These are phyloP conservation scores for Odontamblyopus rebecca DNA, from an alignment of 2,797 vertebrate genomes.

Conservation along the genomic window DNA sequence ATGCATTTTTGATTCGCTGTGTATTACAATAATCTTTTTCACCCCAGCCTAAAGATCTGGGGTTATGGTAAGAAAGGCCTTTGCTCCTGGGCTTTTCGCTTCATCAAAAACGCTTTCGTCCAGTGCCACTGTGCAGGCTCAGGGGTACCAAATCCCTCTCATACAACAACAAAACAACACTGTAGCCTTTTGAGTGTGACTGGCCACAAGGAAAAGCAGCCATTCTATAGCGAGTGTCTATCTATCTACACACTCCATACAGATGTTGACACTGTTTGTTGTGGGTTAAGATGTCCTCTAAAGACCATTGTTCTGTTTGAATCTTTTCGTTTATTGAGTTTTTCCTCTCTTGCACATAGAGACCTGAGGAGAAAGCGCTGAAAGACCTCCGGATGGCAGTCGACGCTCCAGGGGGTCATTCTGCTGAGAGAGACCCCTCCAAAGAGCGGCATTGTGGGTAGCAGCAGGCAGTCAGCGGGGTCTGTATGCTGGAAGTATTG, in stretches of 20 bases:
- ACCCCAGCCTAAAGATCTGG: constrained; percentile 69
- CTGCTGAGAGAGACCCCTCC: constrained; percentile 78
- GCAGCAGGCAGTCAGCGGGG: constrained; percentile 89
- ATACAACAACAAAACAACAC: constrained; percentile 75
- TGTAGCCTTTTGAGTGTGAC: constrained; percentile 85
- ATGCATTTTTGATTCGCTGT: constrained; percentile 61
- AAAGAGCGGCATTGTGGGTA: constrained; percentile 84
- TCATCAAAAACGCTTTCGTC: constrained; percentile 75
- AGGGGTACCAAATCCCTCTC: constrained; percentile 77
- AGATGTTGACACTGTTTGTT: constrained; percentile 93
- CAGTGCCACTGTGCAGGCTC: constrained; percentile 79
- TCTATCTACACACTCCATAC: constrained; percentile 75
- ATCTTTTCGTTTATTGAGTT: constrained; percentile 88
- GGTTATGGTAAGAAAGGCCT: constrained; percentile 73
- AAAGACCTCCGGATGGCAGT: constrained; percentile 88
- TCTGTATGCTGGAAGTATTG: constrained; percentile 84
- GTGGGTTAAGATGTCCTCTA: constrained; percentile 91
- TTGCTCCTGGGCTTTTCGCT: constrained; percentile 57
- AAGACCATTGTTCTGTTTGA: constrained; percentile 91
- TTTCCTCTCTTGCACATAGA: constrained; percentile 65
- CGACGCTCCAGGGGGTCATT: constrained; percentile 85
- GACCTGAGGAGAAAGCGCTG: constrained; percentile 66
- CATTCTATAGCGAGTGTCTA: constrained; percentile 72
- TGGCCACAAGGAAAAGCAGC: constrained; percentile 77
- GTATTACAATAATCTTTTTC: constrained; percentile 79